Base-by-base conservation (phyloP, 2,797 vertebrate species). In the Crocidura indochinensis region DNA sequence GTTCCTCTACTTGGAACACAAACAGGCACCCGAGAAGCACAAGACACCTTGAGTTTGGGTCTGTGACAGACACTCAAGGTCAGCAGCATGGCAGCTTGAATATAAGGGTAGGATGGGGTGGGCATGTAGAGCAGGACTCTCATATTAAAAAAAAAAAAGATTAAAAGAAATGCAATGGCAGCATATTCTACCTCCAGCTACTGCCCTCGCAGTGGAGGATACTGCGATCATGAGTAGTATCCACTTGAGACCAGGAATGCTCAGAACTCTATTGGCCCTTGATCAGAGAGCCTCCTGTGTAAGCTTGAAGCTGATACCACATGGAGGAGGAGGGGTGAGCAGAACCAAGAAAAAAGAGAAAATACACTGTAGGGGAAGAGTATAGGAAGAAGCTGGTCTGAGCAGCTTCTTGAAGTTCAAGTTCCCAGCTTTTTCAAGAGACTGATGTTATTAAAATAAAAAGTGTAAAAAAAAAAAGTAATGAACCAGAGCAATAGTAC, bases 1-100 rank as follows among this genome's bases (percentile, higher is more conserved):
- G 44, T 99, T 99, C 96, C 99, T 99, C 67, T 99, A 99, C 95
- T 97, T 99, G 49, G 99, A 99, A 24, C 99, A 99, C 97, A 99
- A 99, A 96, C 99, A 99, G 97, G 98, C 99, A 9, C 99, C 99
- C 76, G 99, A 99, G 97, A 99, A 99, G 92, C 99, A 99, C 92
- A 99, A 99, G 99, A 83, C 98, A 8, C 97, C 97, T 27, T 98
- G 88, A 98, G 56, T 56, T 74, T 10, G 3, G 3, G 10, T 53
- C 38, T 44, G 0, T 9, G 24, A 9, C 38, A 44, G 51, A 84
- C 84, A 84, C 27, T 53, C 1, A 47, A 47, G 67, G 44, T 91
- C 75, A 29, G 2, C 64, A 29, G 29, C n/a, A 3, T 56, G 84
- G n/a, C 31, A 60, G 24, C 78, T 88, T 78, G 62, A 38, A 73